A percentile compares a stretch with the other conserved stretches of the same genome.
Conservation (phyloP, 2,888 invertebrate genomes). For the Tanaodytes sp. region DNA sequence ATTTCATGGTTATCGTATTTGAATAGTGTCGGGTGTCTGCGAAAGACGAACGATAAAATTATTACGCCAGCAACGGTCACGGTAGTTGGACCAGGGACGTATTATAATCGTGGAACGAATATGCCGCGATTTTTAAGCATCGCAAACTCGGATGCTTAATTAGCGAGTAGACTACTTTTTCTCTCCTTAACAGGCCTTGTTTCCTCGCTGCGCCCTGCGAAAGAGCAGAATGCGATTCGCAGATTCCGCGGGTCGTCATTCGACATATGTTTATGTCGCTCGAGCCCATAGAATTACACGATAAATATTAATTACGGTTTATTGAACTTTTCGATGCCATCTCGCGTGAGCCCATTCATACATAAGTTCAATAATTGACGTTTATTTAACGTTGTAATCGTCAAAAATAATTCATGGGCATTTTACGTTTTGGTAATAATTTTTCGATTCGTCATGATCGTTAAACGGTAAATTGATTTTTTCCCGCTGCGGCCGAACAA, state of each 20-base stretch:
- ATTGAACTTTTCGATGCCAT: constrained; percentile 30
- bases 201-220: constrained; percentile 20
- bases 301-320: constrained; percentile 23
- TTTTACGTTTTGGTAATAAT: not conserved
- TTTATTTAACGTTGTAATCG: constrained; percentile 9
- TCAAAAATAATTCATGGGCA: constrained; percentile 3
- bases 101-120: constrained; percentile 28
- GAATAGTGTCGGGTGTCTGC: not conserved
- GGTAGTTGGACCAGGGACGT: not conserved
- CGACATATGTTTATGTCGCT: constrained; percentile 28
- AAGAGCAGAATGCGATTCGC: constrained; percentile 28
- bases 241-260: constrained; percentile 36
- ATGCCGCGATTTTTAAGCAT: constrained; percentile 38
- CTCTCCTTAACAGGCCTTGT: constrained; percentile 30
- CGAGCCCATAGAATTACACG: constrained; percentile 16
- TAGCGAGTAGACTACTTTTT: constrained; percentile 43
- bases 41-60: not conserved
- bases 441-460: no score
- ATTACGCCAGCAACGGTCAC: no score
- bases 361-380: constrained; percentile 27
- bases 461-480: no score
- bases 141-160: constrained; percentile 49
- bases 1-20: no score
- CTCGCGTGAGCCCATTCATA: constrained; percentile 10
- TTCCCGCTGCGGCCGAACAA: no score